phyloP scores from a whole-genome alignment of 1,140 invertebrate species.

The Gonioctena quinquepunctata region DNA sequence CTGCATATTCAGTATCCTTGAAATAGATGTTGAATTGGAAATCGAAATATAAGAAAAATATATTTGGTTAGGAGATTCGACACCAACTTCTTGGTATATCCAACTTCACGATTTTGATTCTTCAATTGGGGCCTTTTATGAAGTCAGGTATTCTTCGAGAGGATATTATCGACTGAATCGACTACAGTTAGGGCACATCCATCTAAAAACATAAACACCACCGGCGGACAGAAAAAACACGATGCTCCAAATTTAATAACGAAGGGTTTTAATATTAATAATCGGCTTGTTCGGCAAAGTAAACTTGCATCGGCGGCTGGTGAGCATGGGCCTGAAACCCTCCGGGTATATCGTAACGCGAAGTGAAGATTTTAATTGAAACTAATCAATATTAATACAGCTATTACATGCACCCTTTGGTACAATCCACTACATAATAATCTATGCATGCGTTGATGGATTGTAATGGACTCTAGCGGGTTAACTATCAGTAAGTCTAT shows the following conservation, averaged over 20 bases:
- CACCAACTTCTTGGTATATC: too few relatives aligned
- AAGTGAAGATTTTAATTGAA: conserved; percentile 40
- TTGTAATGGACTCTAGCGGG: neutral
- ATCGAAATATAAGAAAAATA: too few relatives aligned
- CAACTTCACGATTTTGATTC: too few relatives aligned
- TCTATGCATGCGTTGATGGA: neutral
- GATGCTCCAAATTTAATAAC: conserved; percentile 21
- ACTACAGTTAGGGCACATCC: neutral
- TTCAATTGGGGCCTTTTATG: too few relatives aligned
- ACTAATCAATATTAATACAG: conserved; percentile 45
- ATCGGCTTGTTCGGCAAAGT: conserved; percentile 30
- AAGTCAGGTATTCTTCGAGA: too few relatives aligned
- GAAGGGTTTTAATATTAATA: conserved; percentile 23
- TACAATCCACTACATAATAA: conserved; percentile 22
- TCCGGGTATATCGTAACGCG: conserved; percentile 7
- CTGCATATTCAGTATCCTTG: too few relatives aligned
- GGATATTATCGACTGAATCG: too few relatives aligned
- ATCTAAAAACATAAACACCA: neutral
- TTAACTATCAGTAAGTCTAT: neutral
- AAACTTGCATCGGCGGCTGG: conserved; percentile 17
- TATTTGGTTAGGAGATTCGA: too few relatives aligned
- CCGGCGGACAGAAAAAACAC: neutral
- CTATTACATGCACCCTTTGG: conserved; percentile 34
- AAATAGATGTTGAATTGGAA: too few relatives aligned
- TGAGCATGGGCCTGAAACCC: conserved; percentile 21